Base-by-base conservation (phyloP, 2,888 invertebrate species). In the Ochropacha duplaris region DNA sequence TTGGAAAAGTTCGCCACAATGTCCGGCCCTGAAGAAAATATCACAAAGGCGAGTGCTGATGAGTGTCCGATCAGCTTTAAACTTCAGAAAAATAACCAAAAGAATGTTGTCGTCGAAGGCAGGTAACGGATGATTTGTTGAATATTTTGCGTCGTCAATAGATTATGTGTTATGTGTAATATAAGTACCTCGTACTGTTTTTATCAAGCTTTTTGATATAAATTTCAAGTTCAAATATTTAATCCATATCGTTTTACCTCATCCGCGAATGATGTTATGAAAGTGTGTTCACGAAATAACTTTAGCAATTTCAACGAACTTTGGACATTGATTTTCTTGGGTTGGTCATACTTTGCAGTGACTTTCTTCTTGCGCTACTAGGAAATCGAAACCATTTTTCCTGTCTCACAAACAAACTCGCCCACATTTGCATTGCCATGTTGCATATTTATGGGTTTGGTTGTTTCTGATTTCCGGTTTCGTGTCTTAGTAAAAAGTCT, bases 131-230 rank as follows among this genome's bases (percentile, higher is more conserved):
- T n/a, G 57, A 55, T 62, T 60, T 69, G 54, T 65, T 70, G 63
- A 66, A 71, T 68, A 66, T 68, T 69, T 71, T 59, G 65, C 66
- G 67, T 64, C 61, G 68, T 68, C 60, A 60, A 62, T 56, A 54
- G 36, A 54, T 24, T 63, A 68, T 69, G 66, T 72, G n/a, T 71
- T 68, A 76, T 72, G 61, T 63, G 57, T 57, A 67, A 58, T 55
- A 62, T 66, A 64, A 61, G 55, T 60, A 59, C 50, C 59, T 56
- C 2, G 39, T 39, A 16, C 39, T 16, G 39, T n/a, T 39, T n/a
- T 16, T 4, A 14, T 39, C 39, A 39, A 39, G 16, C 39, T 16
- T 39, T 39, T 39, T 9, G 44, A 44, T 19, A 54, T 56, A 60
- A 61, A 64, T 68, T 56, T 60, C 59, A 56, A 60, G 62, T 62